phyloP scores from a whole-genome alignment of 2,113 vertebrate genomes.

The Hystrix cristata region DNA sequence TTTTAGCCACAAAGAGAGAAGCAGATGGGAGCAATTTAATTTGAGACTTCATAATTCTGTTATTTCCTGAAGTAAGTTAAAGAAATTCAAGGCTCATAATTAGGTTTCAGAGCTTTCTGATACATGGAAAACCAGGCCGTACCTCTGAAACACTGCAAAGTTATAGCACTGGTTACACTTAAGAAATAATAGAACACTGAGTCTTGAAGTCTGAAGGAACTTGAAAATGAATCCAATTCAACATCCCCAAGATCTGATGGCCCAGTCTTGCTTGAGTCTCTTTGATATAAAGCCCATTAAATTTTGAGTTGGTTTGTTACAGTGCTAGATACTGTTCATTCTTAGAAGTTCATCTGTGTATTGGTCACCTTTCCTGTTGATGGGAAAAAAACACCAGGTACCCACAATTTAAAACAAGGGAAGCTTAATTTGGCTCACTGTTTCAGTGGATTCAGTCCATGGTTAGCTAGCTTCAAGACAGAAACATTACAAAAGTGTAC shows the following conservation, averaged over 20 bases:
- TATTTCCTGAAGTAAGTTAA: background rate
- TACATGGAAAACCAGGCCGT: background rate
- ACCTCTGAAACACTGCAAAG: background rate
- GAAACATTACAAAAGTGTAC: background rate
- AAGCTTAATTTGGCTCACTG: background rate
- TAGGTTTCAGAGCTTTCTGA: background rate
- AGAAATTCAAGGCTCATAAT: background rate
- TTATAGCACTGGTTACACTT: background rate
- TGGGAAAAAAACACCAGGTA: background rate
- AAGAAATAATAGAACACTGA: background rate
- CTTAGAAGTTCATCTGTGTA: background rate
- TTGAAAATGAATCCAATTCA: background rate
- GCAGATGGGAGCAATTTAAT: background rate
- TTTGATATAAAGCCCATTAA: background rate
- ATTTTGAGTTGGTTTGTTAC: background rate
- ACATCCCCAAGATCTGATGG: background rate
- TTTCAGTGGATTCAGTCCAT: background rate
- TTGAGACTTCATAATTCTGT: background rate
- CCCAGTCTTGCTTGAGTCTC: background rate
- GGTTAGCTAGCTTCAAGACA: background rate
- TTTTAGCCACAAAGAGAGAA: background rate
- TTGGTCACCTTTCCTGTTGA: background rate
- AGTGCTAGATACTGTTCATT: background rate
- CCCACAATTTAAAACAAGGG: background rate
- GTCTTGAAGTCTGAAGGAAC: background rate